phyloP scores from a whole-genome alignment of 1,140 invertebrate genomes.

The Drosophila tsacasi region DNA sequence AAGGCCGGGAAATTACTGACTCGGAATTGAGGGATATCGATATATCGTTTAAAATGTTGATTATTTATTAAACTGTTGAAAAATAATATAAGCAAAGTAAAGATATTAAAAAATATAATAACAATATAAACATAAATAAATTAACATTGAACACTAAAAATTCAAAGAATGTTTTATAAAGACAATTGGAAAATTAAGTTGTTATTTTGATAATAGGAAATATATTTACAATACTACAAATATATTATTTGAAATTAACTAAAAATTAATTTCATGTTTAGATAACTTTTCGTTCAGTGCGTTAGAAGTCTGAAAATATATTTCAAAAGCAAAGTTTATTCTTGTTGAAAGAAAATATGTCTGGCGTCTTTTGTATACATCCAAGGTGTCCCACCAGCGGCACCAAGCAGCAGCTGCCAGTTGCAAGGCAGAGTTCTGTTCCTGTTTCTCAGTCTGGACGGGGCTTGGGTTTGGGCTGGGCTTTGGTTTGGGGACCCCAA shows the following conservation, averaged over 20 bases:
- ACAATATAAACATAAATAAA: too few species aligned
- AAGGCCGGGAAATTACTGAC: too few species aligned
- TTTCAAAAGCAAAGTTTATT: conserved; percentile 73
- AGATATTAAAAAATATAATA: too few species aligned
- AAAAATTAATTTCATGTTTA: too few species aligned
- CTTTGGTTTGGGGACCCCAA: conserved; percentile 26
- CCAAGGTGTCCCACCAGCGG: conserved; percentile 42
- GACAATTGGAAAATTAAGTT: too few species aligned
- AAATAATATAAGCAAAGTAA: too few species aligned
- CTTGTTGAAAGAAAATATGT: conserved; percentile 66
- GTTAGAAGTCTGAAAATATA: conserved; percentile 44
- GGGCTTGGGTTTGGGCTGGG: neutral
- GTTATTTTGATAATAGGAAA: too few species aligned
- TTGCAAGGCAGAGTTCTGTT: conserved; percentile 32
- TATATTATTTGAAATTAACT: neutral
- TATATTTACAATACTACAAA: neutral
- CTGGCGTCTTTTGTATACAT: conserved; percentile 62
- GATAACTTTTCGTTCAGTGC: neutral
- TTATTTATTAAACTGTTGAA: too few species aligned
- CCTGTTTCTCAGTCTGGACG: neutral
- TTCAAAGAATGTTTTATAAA: too few species aligned
- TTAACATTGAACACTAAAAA: too few species aligned
- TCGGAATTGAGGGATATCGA: too few species aligned
- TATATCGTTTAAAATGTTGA: too few species aligned
- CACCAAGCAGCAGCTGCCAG: conserved; percentile 53